Percentiles rank a stretch among this genome's conserved stretches.
phyloP scores from a whole-genome alignment of 2,113 vertebrate genomes.

The Aix galericulata region DNA sequence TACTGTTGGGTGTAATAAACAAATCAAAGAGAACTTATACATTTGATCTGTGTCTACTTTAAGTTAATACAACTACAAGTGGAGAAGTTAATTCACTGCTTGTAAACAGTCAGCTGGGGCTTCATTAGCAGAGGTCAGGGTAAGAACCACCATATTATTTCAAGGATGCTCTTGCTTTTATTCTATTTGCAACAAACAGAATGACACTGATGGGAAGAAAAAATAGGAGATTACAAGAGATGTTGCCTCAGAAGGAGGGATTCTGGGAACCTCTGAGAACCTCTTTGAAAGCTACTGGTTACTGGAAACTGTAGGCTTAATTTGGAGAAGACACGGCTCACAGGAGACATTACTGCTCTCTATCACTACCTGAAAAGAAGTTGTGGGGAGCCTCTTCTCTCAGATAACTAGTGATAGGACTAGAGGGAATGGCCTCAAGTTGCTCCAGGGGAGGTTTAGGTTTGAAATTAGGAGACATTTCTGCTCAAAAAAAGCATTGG shows the following conservation, averaged over 20 bases:
- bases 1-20: not conserved
- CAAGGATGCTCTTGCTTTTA: not conserved
- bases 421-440: no score
- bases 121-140: not conserved
- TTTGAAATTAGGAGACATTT: no score
- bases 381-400: no score
- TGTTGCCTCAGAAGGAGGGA: not conserved
- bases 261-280: not conserved
- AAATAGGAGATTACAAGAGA: not conserved
- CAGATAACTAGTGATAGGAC: no score
- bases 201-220: not conserved
- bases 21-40: not conserved
- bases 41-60: not conserved
- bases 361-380: no score
- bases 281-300: not conserved
- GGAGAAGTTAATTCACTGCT: not conserved
- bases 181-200: not conserved
- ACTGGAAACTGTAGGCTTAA: not conserved
- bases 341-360: no score
- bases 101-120: not conserved
- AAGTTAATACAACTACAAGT: not conserved
- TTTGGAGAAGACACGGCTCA: no score
- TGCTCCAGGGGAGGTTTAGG: no score
- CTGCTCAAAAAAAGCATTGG: no score
- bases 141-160: not conserved